A percentile compares a stretch with the other conserved stretches of the same genome.
These are phyloP conservation scores for Kryptolebias ocellatus DNA, from an alignment of 2,797 vertebrate species.

Conservation along the genomic window DNA sequence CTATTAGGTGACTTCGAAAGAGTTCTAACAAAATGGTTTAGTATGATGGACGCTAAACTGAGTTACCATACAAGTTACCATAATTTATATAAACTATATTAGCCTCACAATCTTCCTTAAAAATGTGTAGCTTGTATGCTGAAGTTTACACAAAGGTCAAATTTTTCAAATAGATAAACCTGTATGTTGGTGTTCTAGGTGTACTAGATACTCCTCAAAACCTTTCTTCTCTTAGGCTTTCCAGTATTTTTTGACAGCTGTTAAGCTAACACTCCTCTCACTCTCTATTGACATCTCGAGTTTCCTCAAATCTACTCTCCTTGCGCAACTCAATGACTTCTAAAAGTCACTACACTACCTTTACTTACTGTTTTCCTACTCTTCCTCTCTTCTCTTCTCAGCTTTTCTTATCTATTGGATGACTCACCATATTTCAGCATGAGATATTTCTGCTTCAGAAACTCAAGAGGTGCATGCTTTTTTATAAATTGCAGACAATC, in stretches of 20 bases:
- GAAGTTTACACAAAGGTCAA: not conserved
- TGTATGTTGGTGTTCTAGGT: constrained; percentile 20
- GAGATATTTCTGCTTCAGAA: constrained; percentile 55
- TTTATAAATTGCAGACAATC: constrained; percentile 57
- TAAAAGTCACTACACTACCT: not conserved
- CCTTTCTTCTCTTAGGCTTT: constrained; percentile 8
- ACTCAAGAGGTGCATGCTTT: constrained; percentile 48
- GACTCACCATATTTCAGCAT: constrained; percentile 66
- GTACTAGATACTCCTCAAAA: constrained; percentile 17
- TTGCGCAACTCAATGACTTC: constrained; percentile 31
- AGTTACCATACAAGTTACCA: not conserved
- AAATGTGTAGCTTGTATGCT: not conserved
- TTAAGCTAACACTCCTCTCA: constrained; percentile 30
- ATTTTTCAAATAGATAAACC: constrained; percentile 3
- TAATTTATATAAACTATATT: not conserved
- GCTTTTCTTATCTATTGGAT: constrained; percentile 63
- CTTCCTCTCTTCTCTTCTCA: constrained; percentile 7
- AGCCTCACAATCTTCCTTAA: no score
- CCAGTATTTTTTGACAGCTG: constrained; percentile 8
- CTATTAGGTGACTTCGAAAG: no score
- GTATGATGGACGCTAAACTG: no score
- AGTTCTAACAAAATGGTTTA: no score
- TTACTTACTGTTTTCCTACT: constrained; percentile 1
- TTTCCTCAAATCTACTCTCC: constrained; percentile 23
- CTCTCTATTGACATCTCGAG: constrained; percentile 32